A percentile compares a stretch with the other conserved stretches of the same genome.
These are phyloP conservation scores for Rhizoglyphus robini DNA, from an alignment of 1,140 invertebrate species.

Conservation along the genomic window DNA sequence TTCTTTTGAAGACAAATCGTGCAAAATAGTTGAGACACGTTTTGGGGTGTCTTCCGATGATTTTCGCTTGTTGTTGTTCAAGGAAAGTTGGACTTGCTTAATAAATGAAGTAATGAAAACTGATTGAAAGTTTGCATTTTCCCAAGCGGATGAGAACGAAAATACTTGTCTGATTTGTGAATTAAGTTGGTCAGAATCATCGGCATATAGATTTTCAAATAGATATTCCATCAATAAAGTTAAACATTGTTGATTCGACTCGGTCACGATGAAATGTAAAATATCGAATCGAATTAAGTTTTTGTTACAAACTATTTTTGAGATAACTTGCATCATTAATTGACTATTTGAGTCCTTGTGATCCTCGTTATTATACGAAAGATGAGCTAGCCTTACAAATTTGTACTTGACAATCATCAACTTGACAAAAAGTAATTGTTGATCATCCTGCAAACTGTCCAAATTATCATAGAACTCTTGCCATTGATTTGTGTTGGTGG, in stretches of 20 bases:
- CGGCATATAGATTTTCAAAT: background rate
- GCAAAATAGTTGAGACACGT: background rate
- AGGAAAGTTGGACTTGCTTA: background rate
- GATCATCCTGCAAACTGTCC: background rate
- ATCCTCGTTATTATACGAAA: background rate
- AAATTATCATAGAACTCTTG: background rate
- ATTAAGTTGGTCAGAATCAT: background rate
- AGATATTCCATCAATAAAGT: background rate
- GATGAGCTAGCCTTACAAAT: background rate
- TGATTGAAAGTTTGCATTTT: background rate
- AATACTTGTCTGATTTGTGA: background rate
- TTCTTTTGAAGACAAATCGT: too few relatives aligned
- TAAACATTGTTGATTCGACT: background rate
- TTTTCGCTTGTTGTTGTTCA: background rate
- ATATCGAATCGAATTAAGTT: background rate
- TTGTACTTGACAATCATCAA: background rate
- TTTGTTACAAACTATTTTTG: background rate
- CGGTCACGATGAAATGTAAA: background rate
- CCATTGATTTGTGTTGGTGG: background rate
- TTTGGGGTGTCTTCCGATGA: background rate
- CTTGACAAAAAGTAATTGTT: background rate
- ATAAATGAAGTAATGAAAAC: background rate
- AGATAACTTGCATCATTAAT: background rate
- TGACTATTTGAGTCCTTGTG: background rate
- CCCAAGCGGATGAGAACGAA: background rate